phyloP scores from a whole-genome alignment of 2,888 invertebrate genomes.

The Folsomia manolachei region DNA sequence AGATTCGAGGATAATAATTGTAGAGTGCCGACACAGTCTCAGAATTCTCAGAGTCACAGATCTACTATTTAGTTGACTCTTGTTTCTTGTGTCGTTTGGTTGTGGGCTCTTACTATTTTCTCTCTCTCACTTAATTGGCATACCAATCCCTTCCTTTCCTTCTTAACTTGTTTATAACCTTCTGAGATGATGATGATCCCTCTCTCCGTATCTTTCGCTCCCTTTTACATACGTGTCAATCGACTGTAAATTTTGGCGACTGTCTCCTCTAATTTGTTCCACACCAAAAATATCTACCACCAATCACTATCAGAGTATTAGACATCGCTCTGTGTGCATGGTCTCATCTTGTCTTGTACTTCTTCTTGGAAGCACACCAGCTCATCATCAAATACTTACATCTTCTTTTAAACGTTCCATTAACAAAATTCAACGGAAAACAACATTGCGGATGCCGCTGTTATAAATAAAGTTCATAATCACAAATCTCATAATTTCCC shows the following conservation, averaged over 20 bases:
- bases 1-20: constrained; percentile 49
- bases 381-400: constrained; percentile 48
- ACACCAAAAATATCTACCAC: constrained; percentile 51
- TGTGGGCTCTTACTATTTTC: no score
- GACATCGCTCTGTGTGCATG: constrained; percentile 37
- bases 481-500: no score
- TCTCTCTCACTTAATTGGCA: constrained; percentile 50
- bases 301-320: constrained; percentile 42
- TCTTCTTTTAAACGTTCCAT: constrained; percentile 46
- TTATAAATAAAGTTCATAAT: constrained; percentile 1
- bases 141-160: constrained; percentile 43
- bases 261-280: constrained; percentile 52
- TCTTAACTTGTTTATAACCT: constrained; percentile 28
- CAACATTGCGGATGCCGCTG: background rate
- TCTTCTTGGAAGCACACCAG: constrained; percentile 51
- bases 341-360: no score
- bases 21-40: constrained; percentile 44
- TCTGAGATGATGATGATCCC: constrained; percentile 36
- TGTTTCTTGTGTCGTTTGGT: constrained; percentile 29
- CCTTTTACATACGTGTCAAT: constrained; percentile 51
- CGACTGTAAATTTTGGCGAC: constrained; percentile 52
- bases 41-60: no score
- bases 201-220: constrained; percentile 28
- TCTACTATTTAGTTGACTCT: constrained; percentile 50
- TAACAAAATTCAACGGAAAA: constrained; percentile 38